These are phyloP conservation scores for Drosophila kanapiae DNA, from an alignment of 1,140 invertebrate genomes.

Conservation along the genomic window DNA sequence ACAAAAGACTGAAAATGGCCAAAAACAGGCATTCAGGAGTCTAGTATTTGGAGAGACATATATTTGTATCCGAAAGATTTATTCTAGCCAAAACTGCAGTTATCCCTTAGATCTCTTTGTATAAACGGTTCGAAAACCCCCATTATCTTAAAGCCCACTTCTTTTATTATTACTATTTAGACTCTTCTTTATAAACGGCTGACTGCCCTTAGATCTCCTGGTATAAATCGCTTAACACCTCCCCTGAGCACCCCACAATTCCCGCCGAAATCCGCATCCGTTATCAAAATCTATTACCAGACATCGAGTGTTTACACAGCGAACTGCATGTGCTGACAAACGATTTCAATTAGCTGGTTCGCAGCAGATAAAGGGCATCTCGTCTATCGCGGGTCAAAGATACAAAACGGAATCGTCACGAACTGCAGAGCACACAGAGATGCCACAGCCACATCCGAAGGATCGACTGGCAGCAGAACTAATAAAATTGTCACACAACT, in stretches of 20 bases:
- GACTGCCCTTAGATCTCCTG: not conserved
- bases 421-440: constrained; percentile 22
- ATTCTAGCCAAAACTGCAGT: not conserved
- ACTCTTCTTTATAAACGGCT: not conserved
- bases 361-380: constrained; percentile 65
- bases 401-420: constrained; percentile 65
- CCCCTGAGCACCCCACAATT: constrained; percentile 24
- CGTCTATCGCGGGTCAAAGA: constrained; percentile 62
- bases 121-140: not conserved
- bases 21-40: constrained; percentile 11
- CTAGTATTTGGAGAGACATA: not conserved
- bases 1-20: constrained; percentile 20
- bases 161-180: not conserved
- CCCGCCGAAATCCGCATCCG: constrained; percentile 41
- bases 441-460: constrained; percentile 28
- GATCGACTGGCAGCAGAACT: constrained; percentile 44
- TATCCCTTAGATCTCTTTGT: not conserved
- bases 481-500: constrained; percentile 76
- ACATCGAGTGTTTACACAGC: constrained; percentile 63
- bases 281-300: constrained; percentile 64
- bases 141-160: not conserved
- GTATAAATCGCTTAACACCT: constrained; percentile 53
- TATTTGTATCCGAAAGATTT: not conserved
- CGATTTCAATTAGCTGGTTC: constrained; percentile 78
- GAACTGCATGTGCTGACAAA: constrained; percentile 66